Conservation (phyloP, 2,888 invertebrate species). For the Spatulosminthurus flaviceps region DNA sequence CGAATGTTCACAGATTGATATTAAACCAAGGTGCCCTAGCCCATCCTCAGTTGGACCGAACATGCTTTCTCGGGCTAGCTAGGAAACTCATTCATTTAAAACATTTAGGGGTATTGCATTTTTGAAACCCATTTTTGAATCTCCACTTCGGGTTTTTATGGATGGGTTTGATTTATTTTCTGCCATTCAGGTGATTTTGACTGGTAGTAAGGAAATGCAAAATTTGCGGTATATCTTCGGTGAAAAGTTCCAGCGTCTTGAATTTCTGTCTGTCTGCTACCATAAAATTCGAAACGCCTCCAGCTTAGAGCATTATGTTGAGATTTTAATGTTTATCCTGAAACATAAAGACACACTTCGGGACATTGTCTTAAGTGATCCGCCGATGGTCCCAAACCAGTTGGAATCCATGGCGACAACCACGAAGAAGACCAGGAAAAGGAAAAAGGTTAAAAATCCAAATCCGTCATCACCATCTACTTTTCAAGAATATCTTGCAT, state of each 20-base stretch:
- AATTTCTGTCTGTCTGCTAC: conserved; percentile 14
- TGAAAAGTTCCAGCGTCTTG: conserved; percentile 22
- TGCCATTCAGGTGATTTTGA: conserved; percentile 16
- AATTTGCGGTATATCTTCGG: conserved; percentile 16
- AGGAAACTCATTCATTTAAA: background rate
- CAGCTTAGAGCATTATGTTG: conserved; percentile 25
- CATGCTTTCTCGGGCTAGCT: conserved; percentile 4
- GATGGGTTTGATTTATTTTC: no score
- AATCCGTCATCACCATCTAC: background rate
- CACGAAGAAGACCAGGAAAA: background rate
- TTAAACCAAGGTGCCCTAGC: conserved; percentile 13
- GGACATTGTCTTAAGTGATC: conserved; percentile 20
- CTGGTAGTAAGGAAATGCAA: conserved; percentile 8
- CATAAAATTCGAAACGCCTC: background rate
- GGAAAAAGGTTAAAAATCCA: background rate
- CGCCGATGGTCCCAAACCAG: conserved; percentile 27
- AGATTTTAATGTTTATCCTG: conserved; percentile 33
- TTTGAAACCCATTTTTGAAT: background rate
- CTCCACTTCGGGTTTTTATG: no score
- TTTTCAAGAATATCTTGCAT: background rate
- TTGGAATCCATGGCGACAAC: background rate
- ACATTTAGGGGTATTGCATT: background rate
- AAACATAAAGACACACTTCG: conserved; percentile 27
- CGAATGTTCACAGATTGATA: background rate
- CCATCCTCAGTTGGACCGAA: background rate